Percentiles rank a stretch among this genome's conserved stretches.
Evolutionary conservation across 1,140 invertebrate genomes (phyloP).

Genomic region (Dendroctonus valens): DNA sequence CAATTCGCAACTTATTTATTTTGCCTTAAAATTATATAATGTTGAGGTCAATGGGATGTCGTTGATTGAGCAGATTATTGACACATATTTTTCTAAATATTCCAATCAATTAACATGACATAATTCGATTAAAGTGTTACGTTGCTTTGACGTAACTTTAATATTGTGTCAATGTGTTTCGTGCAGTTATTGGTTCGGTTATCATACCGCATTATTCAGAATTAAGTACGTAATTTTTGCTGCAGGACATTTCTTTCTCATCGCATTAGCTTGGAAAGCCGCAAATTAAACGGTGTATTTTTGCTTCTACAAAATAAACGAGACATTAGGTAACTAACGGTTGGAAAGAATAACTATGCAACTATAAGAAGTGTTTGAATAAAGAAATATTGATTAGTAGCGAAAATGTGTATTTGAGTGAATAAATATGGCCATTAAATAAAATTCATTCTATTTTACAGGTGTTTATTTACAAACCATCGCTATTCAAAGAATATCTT

Average conservation of each 20-base stretch:
- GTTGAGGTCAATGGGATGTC: too few species aligned
- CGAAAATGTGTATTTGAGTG: conserved; percentile 2
- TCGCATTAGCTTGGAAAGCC: conserved; percentile 3
- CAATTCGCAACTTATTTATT: too few species aligned
- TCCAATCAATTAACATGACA: too few species aligned
- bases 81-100: too few species aligned
- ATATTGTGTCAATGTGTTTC: too few species aligned
- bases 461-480: conserved; percentile 13
- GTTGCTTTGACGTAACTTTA: too few species aligned
- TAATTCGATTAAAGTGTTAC: too few species aligned
- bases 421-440: conserved; percentile 2
- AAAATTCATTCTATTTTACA: conserved; percentile 2
- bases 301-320: neutral
- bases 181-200: too few species aligned
- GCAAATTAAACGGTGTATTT: neutral
- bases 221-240: neutral
- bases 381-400: conserved; percentile 6
- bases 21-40: too few species aligned
- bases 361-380: conserved; percentile 4
- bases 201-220: too few species aligned
- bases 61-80: too few species aligned
- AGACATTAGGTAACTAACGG: neutral
- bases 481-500: neutral
- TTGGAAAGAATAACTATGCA: neutral
- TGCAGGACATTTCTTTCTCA: neutral